Conservation (phyloP, 2,113 vertebrate genomes). For the Microtus montanus region DNA sequence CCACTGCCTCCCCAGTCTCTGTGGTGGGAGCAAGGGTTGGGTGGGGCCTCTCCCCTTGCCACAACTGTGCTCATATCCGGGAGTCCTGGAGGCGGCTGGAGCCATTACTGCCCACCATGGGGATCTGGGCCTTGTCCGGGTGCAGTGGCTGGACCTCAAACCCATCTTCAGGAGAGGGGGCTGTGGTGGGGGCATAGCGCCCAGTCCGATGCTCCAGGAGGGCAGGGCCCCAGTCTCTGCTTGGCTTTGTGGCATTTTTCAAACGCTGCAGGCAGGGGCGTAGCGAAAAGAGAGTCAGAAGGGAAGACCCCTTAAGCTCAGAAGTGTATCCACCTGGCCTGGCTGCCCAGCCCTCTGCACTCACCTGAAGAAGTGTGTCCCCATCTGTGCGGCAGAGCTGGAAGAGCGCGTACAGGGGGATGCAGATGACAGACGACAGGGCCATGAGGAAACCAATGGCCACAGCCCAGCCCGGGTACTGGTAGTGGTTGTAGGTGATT, state of each 20-base stretch:
- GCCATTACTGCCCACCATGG: constrained; percentile 94
- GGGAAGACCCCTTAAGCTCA: neutral
- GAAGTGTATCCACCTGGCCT: neutral
- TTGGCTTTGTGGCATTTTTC: constrained; percentile 92
- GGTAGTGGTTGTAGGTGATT: constrained; percentile 95
- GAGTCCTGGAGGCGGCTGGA: constrained; percentile 95
- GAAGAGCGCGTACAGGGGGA: constrained; percentile 94
- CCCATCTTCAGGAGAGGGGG: constrained; percentile 86
- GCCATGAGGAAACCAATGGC: constrained; percentile 96
- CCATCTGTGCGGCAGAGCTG: constrained; percentile 93
- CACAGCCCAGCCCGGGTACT: constrained; percentile 95
- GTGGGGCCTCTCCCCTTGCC: constrained; percentile 67
- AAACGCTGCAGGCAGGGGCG: constrained; percentile 87
- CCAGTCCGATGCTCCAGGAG: constrained; percentile 95
- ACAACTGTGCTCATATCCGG: constrained; percentile 85
- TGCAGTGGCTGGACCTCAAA: constrained; percentile 91
- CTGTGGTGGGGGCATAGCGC: constrained; percentile 88
- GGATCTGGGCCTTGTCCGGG: constrained; percentile 90
- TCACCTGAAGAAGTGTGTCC: constrained; percentile 94
- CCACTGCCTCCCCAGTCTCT: constrained; percentile 68
- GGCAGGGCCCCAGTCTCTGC: constrained; percentile 95
- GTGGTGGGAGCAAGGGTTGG: constrained; percentile 46
- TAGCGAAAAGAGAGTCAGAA: neutral
- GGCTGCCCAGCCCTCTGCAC: neutral
- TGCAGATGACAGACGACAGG: constrained; percentile 96